phyloP scores from a whole-genome alignment of 92 coral and sea anemone species.

The Zoanthus sansibaricus region DNA sequence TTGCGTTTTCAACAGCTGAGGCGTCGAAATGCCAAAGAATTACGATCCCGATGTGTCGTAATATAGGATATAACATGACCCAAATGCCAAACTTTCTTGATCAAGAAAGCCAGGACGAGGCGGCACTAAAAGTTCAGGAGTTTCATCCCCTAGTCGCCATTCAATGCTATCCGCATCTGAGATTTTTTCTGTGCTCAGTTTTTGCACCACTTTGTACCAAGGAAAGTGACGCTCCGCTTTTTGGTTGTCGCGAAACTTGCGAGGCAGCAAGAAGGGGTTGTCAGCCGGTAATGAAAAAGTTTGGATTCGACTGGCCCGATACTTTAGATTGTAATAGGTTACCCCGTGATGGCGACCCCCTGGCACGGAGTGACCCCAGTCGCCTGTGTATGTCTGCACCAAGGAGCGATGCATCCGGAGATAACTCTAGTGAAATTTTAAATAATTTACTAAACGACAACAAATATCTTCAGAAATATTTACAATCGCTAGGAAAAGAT shows the following conservation, averaged over 20 bases:
- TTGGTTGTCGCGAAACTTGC: conserved; percentile 91
- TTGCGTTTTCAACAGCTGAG: conserved; percentile 25
- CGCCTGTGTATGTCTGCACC: conserved; percentile 83
- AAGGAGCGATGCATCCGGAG: conserved; percentile 59
- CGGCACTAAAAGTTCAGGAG: conserved; percentile 74
- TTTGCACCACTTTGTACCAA: conserved; percentile 92
- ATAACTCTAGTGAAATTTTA: conserved; percentile 75
- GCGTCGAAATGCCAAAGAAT: conserved; percentile 82
- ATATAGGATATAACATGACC: conserved; percentile 93
- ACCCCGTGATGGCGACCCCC: conserved; percentile 74
- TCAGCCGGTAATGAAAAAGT: conserved; percentile 76
- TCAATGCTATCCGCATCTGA: conserved; percentile 79
- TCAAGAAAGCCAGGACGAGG: conserved; percentile 88
- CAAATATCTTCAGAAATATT: conserved; percentile 67
- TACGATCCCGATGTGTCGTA: conserved; percentile 77
- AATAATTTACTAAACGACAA: conserved; percentile 53
- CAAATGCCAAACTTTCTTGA: conserved; percentile 91
- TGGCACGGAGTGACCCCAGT: conserved; percentile 73
- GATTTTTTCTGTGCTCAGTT: conserved; percentile 89
- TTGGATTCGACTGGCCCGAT: conserved; percentile 97
- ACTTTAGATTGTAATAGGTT: conserved; percentile 80
- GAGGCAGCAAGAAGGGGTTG: conserved; percentile 90
- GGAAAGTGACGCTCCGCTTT: conserved; percentile 79
- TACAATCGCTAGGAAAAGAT: conserved; percentile 58
- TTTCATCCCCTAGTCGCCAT: conserved; percentile 87